A percentile compares a stretch with the other conserved stretches of the same genome.
Evolutionary conservation across 2,888 invertebrate species (phyloP).

Genomic region (Athetis lepigone): DNA sequence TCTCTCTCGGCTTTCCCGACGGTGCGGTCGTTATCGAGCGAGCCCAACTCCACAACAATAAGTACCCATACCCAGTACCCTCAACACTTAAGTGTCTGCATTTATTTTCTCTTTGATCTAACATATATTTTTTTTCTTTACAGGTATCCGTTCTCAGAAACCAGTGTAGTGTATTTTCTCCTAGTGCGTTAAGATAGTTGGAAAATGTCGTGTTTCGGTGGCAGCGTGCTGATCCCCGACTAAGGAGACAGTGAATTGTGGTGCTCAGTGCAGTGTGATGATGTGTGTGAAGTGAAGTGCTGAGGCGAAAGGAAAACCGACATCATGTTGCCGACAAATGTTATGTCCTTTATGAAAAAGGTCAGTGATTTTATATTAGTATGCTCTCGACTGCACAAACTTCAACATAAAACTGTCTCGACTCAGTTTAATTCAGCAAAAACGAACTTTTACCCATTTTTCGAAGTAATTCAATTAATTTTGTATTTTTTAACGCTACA

Average conservation of each 20-base stretch:
- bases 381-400: neutral
- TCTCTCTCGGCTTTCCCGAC: constrained; percentile 72
- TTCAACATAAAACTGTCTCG: neutral
- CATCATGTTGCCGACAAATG: constrained; percentile 97
- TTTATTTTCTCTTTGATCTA: constrained; percentile 56
- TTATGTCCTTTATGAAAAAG: constrained; percentile 98
- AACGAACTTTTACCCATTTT: neutral
- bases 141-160: constrained; percentile 64
- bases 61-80: constrained; percentile 52
- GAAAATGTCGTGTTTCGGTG: constrained; percentile 84
- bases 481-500: neutral
- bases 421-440: neutral
- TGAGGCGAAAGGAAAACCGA: constrained; percentile 69
- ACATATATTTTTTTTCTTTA: constrained; percentile 59
- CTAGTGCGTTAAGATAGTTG: constrained; percentile 41
- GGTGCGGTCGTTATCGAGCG: constrained; percentile 71
- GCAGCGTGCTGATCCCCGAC: constrained; percentile 83
- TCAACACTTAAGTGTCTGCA: constrained; percentile 50
- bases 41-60: constrained; percentile 56
- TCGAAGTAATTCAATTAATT: neutral
- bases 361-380: constrained; percentile 88
- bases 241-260: constrained; percentile 64
- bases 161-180: constrained; percentile 49
- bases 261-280: constrained; percentile 73
- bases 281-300: constrained; percentile 75